Evolutionary conservation across 2,113 vertebrate genomes (phyloP).

Genomic region (Mola mola): DNA sequence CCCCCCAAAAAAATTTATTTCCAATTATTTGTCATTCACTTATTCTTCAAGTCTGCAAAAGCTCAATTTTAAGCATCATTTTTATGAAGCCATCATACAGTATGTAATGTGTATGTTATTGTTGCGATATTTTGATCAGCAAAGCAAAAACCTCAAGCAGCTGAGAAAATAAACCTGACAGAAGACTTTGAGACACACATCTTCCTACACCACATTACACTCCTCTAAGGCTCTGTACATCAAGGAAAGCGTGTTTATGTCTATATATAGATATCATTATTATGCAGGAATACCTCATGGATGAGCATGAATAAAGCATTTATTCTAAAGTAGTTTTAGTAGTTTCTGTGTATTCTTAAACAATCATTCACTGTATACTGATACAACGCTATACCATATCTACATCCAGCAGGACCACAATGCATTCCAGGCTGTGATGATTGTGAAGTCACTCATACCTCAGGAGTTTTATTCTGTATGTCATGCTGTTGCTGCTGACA

Average conservation of each 20-base stretch:
- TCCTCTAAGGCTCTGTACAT: conserved; percentile 30
- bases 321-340: conserved; percentile 12
- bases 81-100: background rate
- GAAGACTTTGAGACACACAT: conserved; percentile 3
- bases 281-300: conserved; percentile 56
- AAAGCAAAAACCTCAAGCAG: background rate
- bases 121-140: background rate
- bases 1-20: too few relatives aligned
- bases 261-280: conserved; percentile 68
- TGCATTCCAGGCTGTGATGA: conserved; percentile 42
- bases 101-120: too few relatives aligned
- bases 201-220: conserved; percentile 23
- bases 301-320: conserved; percentile 51
- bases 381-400: conserved; percentile 18
- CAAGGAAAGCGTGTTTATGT: conserved; percentile 17
- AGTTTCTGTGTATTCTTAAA: conserved; percentile 26
- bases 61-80: too few relatives aligned
- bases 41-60: too few relatives aligned
- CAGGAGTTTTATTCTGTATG: conserved; percentile 38
- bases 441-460: conserved; percentile 53
- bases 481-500: conserved; percentile 30
- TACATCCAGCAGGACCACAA: conserved; percentile 19
- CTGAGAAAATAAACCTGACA: conserved; percentile 3
- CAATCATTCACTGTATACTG: conserved; percentile 28
- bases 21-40: too few relatives aligned